These are phyloP conservation scores for Semicossyphus pulcher DNA, from an alignment of 2,113 vertebrate genomes.

Conservation along the genomic window DNA sequence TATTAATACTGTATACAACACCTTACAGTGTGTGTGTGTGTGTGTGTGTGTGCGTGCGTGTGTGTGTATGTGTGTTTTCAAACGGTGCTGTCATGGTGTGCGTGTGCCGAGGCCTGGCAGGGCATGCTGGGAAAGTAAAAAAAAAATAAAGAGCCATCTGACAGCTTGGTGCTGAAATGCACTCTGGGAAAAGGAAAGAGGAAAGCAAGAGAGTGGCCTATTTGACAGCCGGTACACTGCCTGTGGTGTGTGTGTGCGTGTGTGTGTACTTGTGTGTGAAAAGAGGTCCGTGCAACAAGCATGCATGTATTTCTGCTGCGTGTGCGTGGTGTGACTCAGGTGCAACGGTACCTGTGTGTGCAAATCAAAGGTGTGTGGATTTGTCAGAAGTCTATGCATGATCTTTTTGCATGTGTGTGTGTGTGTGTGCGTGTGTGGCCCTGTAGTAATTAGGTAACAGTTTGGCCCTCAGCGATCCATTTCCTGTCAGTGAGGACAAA, in stretches of 20 bases:
- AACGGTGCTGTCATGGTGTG: conserved; percentile 41
- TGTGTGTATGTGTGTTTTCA: conserved; percentile 30
- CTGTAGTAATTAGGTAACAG: conserved; percentile 68
- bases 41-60: conserved; percentile 19
- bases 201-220: conserved; percentile 38
- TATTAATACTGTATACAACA: no score
- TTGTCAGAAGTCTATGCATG: background rate
- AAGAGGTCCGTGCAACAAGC: conserved; percentile 11
- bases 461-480: conserved; percentile 72
- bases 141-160: conserved; percentile 65
- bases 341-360: background rate
- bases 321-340: background rate
- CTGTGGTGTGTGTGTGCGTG: conserved; percentile 17
- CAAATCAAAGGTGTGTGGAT: background rate
- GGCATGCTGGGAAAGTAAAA: conserved; percentile 39
- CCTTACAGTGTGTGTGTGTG: conserved; percentile 31
- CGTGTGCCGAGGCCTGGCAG: conserved; percentile 30
- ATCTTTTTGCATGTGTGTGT: conserved; percentile 1
- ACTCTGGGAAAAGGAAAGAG: conserved; percentile 60
- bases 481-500: conserved; percentile 75
- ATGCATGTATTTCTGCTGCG: background rate
- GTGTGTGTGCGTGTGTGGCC: conserved; percentile 48
- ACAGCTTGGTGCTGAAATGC: conserved; percentile 67
- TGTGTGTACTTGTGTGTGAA: conserved; percentile 11
- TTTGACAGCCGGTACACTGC: conserved; percentile 51